Conservation (phyloP, 2,797 vertebrate genomes). For the Falco columbarius region DNA sequence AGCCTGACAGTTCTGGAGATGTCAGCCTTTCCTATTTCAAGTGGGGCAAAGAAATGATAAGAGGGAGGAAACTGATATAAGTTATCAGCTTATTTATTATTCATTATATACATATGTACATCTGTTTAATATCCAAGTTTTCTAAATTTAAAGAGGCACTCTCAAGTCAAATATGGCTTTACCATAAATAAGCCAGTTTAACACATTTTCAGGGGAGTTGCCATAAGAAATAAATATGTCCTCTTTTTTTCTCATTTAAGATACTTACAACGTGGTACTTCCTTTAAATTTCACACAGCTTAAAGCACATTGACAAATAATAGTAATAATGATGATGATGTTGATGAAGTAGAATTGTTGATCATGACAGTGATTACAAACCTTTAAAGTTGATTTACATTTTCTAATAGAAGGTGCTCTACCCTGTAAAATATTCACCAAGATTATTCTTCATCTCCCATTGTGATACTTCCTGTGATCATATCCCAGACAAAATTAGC, state of each 20-base stretch:
- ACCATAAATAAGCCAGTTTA: neutral
- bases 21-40: neutral
- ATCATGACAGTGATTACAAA: neutral
- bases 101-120: neutral
- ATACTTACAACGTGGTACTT: neutral
- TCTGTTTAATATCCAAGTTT: neutral
- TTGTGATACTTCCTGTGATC: conserved; percentile 36
- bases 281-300: neutral
- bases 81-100: neutral
- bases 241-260: neutral
- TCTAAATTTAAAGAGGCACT: neutral
- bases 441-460: neutral
- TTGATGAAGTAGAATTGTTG: neutral
- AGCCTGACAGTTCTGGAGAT: neutral
- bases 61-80: neutral
- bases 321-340: neutral
- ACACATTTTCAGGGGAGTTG: neutral
- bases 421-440: neutral
- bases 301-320: neutral
- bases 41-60: neutral
- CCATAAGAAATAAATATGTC: neutral
- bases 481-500: conserved; percentile 71
- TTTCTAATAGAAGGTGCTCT: neutral
- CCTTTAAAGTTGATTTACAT: neutral
- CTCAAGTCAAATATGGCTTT: neutral